Base-by-base conservation (phyloP, 2,113 vertebrate species). In the Carettochelys insculpta region DNA sequence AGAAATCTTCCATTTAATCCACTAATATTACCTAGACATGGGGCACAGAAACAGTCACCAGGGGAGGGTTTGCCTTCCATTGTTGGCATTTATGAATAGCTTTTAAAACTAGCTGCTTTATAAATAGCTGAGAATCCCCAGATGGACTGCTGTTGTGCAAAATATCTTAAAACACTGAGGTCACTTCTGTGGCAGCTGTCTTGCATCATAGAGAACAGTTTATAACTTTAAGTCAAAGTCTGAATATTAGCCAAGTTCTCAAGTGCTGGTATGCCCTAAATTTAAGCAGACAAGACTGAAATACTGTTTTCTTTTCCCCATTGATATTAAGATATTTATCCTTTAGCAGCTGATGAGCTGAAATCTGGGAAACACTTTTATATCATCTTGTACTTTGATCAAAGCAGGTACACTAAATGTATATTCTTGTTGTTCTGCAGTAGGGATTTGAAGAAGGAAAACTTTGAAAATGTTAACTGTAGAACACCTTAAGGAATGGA, bases 91-190 rank as follows among this genome's bases (percentile, higher is more conserved):
- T 12, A 14, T 54, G 19, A 68, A 43, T 78, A 92, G 88, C 43
- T 95, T 95, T 68, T 92, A 89, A 71, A 89, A 94, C 90, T 61
- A 89, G n/a, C 81, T 95, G 85, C 58, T 3, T 93, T 92, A 80
- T 84, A 90, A 94, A 89, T 90, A 82, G 11, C 89, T 95, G 80
- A 80, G 86, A 51, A 80, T 93, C 90, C 85, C 92, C 95, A 96
- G 87, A 85, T 93, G 92, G 58, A 52, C 41, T 65, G 31, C 52
- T 87, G 87, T 90, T 96, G 76, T 71, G 51, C 83, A 95, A 95
- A 95, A 94, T 83, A 94, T 91, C 80, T 90, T 82, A 87, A 94
- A 93, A 90, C 87, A 58, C 79, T 80, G 81, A 92, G 61, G 76
- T 92, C 83, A 29, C 54, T 95, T 93, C 87, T 87, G 86, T 22